Evolutionary conservation across 53 echinoderm and acorn worm genomes (phyloP), one percentile per base, ranked within the genome.

Genomic region (Holothuria scabra): DNA sequence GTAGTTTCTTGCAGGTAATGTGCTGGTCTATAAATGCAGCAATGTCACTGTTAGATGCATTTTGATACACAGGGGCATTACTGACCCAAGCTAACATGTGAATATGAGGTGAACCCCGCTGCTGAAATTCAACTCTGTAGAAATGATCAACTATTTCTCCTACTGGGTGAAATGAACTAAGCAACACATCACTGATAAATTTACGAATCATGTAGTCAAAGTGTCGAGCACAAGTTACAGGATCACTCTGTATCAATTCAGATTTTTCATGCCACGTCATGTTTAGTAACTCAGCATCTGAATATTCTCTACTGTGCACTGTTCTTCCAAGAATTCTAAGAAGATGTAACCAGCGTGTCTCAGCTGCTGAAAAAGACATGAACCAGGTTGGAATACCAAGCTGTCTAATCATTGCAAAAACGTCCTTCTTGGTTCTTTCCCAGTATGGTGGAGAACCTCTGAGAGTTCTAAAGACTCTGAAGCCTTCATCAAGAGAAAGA

Each of bases 391-490:
- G 91, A 44, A 91, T 84, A 37, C 91, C 88, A 1, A 91, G 34
- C 58, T 91, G 88, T 0, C 88, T 49, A 23, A 92, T 85, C 92
- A 92, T 92, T 20, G 89, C 86, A 82, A 92, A 86, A 5, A 92
- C 67, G 28, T 91, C 85, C 59, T 81, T 87, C 60, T 87, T 87
- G 60, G 85, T 19, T 82, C 44, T 37, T 60, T 88, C 85, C 88
- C 93, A 93, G 69, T 85, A 93, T 59, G 93, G 82, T 37, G 90
- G 93, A 7, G 93, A 85, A 49, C 86, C 93, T 79, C 93, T 76
- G 28, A 90, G 4, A 23, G 34, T 67, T 34, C 72, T 70, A 44
- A 87, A 81, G 25, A 83, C 56, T 81, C 74, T 82, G 69, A 59
- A 87, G 11, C 88, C 82, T 33, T 87, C 88, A 87, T 87, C 82